These are phyloP conservation scores for Drosophila nr. fundita DNA, from an alignment of 2,888 invertebrate species.

Conservation along the genomic window DNA sequence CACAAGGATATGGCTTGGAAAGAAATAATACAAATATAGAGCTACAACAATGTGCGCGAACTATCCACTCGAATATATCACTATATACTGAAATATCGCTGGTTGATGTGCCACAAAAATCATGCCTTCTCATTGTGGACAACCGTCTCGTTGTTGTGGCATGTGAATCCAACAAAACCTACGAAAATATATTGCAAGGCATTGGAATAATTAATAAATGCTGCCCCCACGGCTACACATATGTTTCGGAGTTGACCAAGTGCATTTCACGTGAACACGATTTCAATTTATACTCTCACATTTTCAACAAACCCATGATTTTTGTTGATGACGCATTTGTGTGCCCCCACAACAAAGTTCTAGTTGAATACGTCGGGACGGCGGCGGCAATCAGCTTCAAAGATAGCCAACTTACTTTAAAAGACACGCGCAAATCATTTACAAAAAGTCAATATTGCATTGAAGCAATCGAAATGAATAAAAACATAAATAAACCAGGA, in stretches of 20 bases:
- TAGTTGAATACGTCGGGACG: conserved; percentile 80
- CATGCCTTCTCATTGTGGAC: conserved; percentile 66
- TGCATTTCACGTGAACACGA: conserved; percentile 63
- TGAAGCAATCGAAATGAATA: conserved; percentile 68
- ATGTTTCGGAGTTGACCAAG: conserved; percentile 58
- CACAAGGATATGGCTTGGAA: conserved; percentile 35
- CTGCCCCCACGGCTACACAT: conserved; percentile 79
- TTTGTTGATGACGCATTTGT: conserved; percentile 71
- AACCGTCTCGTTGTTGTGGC: conserved; percentile 59
- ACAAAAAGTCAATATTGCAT: conserved; percentile 76
- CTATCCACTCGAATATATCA: conserved; percentile 28
- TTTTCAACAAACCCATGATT: conserved; percentile 70
- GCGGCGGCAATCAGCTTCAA: conserved; percentile 63
- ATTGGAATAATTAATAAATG: conserved; percentile 81
- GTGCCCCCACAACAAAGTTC: conserved; percentile 72
- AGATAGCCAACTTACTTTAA: conserved; percentile 60
- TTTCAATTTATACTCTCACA: conserved; percentile 62
- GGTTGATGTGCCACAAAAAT: conserved; percentile 22
- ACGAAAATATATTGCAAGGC: conserved; percentile 43
- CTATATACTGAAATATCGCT: conserved; percentile 5
- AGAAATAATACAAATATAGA: not conserved
- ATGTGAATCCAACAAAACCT: conserved; percentile 47
- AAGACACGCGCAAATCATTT: conserved; percentile 52
- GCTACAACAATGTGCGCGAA: conserved; percentile 11
- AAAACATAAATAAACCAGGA: not conserved